Percentiles rank a stretch among this genome's conserved stretches.
phyloP scores from a whole-genome alignment of 2,113 vertebrate species.

The Lepisosteus oculatus region DNA sequence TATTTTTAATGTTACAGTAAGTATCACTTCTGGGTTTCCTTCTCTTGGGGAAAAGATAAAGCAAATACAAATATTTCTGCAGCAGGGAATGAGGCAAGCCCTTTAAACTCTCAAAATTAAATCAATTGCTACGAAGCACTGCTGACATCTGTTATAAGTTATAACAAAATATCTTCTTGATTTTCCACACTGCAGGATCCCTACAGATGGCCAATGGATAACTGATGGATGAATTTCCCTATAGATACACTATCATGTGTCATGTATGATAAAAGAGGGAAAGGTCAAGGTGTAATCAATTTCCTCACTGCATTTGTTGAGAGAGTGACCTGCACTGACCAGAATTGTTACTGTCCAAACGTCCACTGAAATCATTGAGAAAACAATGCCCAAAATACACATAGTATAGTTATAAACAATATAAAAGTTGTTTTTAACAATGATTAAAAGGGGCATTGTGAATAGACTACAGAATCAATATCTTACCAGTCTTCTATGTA shows the following conservation, averaged over 20 bases:
- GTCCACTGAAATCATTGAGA: background rate
- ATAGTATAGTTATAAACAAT: too few species aligned
- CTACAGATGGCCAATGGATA: conserved; percentile 13
- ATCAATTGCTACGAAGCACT: background rate
- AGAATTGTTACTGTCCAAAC: background rate
- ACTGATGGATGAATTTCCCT: conserved; percentile 7
- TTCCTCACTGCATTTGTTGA: background rate
- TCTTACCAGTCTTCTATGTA: too few species aligned
- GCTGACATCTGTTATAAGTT: conserved; percentile 18
- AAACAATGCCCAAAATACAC: background rate
- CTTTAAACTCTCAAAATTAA: conserved; percentile 1
- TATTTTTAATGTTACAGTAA: too few species aligned
- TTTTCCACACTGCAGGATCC: background rate
- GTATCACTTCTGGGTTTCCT: too few species aligned
- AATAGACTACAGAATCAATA: too few species aligned
- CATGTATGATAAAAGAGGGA: background rate
- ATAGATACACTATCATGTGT: conserved; percentile 5
- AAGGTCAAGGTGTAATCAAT: conserved; percentile 17
- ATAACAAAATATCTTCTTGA: background rate
- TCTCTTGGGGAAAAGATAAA: too few species aligned
- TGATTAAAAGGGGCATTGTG: background rate
- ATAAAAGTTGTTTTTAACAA: background rate
- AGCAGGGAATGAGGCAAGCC: background rate
- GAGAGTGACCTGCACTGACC: background rate
- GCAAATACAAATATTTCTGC: too few species aligned